These are phyloP conservation scores for Oplegnathus fasciatus DNA, from an alignment of 2,113 vertebrate genomes.

Conservation along the genomic window DNA sequence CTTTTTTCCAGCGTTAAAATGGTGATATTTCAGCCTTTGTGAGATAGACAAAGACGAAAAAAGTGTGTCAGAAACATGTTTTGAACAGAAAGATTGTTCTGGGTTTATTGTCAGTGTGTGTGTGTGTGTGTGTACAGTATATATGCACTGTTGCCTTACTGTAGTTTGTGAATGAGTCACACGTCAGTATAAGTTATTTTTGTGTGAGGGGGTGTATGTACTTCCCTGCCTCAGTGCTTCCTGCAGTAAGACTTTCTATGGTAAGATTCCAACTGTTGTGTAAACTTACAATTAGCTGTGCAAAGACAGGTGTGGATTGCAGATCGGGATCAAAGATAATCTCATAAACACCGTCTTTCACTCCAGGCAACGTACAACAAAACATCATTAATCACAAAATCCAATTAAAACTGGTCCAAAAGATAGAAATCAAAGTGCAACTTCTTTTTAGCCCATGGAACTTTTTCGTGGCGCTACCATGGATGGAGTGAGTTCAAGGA, in stretches of 20 bases:
- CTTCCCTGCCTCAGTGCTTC: not conserved
- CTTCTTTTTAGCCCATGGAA: not conserved
- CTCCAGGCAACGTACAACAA: slow-evolving; percentile 7
- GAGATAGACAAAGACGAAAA: not conserved
- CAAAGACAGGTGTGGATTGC: not conserved
- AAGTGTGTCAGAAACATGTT: not conserved
- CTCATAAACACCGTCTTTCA: not conserved
- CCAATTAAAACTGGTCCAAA: slow-evolving; percentile 5
- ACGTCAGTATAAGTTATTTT: not conserved
- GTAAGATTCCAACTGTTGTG: not conserved
- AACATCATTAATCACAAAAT: slow-evolving; percentile 34
- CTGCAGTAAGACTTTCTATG: not conserved
- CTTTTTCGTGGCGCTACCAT: not conserved
- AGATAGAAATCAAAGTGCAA: not conserved
- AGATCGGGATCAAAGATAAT: slow-evolving; percentile 14
- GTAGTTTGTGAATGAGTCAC: slow-evolving; percentile 32
- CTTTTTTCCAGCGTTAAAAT: slow-evolving; percentile 2
- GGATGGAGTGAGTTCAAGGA: not conserved
- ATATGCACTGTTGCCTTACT: not conserved
- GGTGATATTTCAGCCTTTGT: slow-evolving; percentile 20
- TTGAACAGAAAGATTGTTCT: not conserved
- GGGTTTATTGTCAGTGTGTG: not conserved
- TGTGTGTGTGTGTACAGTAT: not conserved
- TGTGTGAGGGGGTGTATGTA: not conserved
- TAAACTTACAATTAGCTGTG: not conserved